Conservation (phyloP, 92 coral and sea anemone species). For the Palythoa caribaeorum region DNA sequence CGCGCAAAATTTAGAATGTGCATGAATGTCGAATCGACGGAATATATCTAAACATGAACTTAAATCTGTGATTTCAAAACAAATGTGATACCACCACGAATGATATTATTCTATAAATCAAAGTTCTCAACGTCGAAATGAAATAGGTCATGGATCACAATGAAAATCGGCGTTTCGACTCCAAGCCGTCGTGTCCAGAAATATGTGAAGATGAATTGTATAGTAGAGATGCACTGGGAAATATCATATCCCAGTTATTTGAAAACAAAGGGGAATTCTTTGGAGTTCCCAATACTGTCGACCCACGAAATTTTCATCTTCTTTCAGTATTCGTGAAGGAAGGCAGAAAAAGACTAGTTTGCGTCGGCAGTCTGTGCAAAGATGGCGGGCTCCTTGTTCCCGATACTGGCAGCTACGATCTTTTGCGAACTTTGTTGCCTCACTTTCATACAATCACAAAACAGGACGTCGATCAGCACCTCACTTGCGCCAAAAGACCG, state of each 20-base stretch:
- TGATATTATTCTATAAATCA: not conserved
- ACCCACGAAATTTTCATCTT: slow-evolving; percentile 60
- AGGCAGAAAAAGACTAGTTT: slow-evolving; percentile 52
- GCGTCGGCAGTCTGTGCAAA: slow-evolving; percentile 73
- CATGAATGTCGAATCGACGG: too few species aligned
- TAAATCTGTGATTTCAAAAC: not conserved
- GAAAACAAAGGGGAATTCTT: slow-evolving; percentile 70
- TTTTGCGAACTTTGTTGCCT: slow-evolving; percentile 65
- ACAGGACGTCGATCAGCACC: slow-evolving; percentile 64
- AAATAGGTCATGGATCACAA: not conserved
- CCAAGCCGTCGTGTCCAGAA: slow-evolving; percentile 2
- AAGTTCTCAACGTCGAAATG: not conserved
- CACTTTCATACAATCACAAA: slow-evolving; percentile 83
- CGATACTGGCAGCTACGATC: slow-evolving; percentile 26
- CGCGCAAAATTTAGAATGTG: too few species aligned
- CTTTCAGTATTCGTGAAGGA: slow-evolving; percentile 80
- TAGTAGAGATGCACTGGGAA: slow-evolving; percentile 74
- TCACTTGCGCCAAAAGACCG: slow-evolving; percentile 64
- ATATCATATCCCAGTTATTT: slow-evolving; percentile 63
- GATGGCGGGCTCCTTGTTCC: slow-evolving; percentile 78
- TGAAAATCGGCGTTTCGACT: not conserved
- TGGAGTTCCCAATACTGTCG: slow-evolving; percentile 68
- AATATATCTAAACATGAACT: too few species aligned
- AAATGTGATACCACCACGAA: not conserved
- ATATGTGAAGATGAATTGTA: slow-evolving; percentile 59